Base-by-base conservation (phyloP, 2,113 vertebrate genomes). In the Ivindomyrus marchei region DNA sequence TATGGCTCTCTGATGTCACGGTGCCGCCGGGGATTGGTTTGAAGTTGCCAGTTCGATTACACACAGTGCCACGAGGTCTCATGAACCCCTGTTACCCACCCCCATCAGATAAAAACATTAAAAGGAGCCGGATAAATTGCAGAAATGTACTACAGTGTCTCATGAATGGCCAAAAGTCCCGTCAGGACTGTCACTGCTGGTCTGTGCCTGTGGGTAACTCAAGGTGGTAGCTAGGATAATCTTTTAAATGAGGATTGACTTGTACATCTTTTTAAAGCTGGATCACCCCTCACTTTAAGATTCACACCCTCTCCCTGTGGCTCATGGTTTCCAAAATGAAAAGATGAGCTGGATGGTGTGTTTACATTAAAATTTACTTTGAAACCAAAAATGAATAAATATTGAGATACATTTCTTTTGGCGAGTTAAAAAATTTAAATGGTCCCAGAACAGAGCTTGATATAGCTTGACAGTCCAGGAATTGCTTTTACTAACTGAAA, bases 31-130 rank as follows among this genome's bases (percentile, higher is more conserved):
- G 15, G 45, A 88, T 74, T 13, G 56, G 62, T 74, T 88, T 88
- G 45, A 66, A 88, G 88, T 88, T 66, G 39, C 87, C 87, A n/a
- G 39, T 47, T 58, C 13, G 56, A 88, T 70, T 66, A 88, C 19
- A 45, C 42, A 42, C 39, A 46, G 56, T 3, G 52, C 87, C n/a
- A 6, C 13, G 31, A 74, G 74, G 36, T 42, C 42, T 80, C 36
- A 42, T 42, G 74, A 80, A 42, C 31, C 52, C 36, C 87, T 19
- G 19, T 21, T 47, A 42, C 58, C 39, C 42, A 4, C 62, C 58
- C 15, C 50, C 6, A 53, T 74, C 88, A 88, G 88, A 88, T 88
- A 49, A 49, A 47, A 87, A 50, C 24, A 19, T 87, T 50, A 52
- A n/a, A 87, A 74, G 56, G 17, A 77, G 45, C 17, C 15, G 24